Base-by-base conservation (phyloP, 2,113 vertebrate species). In the Pituophis catenifer region DNA sequence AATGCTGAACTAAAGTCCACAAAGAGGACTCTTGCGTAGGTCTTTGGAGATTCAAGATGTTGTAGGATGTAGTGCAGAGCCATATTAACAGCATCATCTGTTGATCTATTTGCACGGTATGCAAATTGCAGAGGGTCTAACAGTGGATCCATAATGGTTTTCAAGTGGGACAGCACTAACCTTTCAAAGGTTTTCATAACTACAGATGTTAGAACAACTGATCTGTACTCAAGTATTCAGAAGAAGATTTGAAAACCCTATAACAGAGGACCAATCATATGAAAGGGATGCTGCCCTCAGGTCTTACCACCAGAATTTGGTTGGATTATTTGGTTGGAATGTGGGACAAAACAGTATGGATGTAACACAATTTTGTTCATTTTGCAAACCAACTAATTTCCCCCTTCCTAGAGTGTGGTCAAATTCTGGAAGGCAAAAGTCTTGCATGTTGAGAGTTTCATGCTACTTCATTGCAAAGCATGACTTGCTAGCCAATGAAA, bases 401-500 rank as follows among this genome's bases (percentile, higher is more conserved):
- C 17, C 17, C 33, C 75, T 81, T 81, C 17, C 15, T 81, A 38
- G 75, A 81, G 8, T 81, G 7, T 44, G 17, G 17, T 81, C 33
- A 81, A 21, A 2, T 81, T 81, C 17, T 81, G 75, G 75, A 81
- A 81, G 33, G 33, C 75, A 81, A n/a, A 57, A n/a, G 21, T 89
- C 54, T 89, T 96, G 38, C n/a, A n/a, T 57, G 94, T 55, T 81
- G 88, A 81, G 90, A 89, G 19, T 90, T 93, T 94, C 57, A 23
- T 26, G 62, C 33, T n/a, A 44, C 52, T 11, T 21, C n/a, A 86
- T 48, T 52, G 33, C 38, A 90, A 88, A 88, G 65, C 57, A 89
- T 65, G 26, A 53, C 11, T 44, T 52, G 50, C 89, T 29, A 50
- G 70, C 55, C 38, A 93, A 93, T 86, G 54, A 90, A 93, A 90